phyloP scores from a whole-genome alignment of 2,888 invertebrate species.

The Brachycybe producta region DNA sequence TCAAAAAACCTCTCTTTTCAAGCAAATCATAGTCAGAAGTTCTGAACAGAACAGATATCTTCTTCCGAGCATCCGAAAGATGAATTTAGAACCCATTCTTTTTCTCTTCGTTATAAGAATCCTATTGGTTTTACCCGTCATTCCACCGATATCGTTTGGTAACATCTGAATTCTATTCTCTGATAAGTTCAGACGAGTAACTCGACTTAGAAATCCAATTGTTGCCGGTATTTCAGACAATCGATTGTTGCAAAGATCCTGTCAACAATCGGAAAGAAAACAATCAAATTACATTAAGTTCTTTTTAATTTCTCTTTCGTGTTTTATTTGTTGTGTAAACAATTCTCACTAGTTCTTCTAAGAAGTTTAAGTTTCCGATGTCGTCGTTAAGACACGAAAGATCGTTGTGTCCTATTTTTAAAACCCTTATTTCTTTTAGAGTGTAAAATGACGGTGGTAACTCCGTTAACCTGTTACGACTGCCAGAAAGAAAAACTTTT shows the following conservation, averaged over 20 bases:
- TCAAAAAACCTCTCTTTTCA: background rate
- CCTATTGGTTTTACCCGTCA: conserved; percentile 50
- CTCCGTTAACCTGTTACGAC: conserved; percentile 21
- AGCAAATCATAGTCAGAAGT: too few relatives aligned
- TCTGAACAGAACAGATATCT: too few relatives aligned
- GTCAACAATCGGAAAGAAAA: conserved; percentile 23
- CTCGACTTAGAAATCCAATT: conserved; percentile 67
- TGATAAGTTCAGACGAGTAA: conserved; percentile 57
- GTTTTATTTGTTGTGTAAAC: background rate
- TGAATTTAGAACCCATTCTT: background rate
- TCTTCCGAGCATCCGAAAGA: background rate
- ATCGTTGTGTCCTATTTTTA: conserved; percentile 62
- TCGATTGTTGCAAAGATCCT: conserved; percentile 70
- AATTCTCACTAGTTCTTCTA: conserved; percentile 52
- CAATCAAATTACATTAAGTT: background rate
- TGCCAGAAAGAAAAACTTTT: conserved; percentile 25
- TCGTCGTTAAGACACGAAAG: conserved; percentile 52
- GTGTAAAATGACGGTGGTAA: conserved; percentile 47
- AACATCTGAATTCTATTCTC: conserved; percentile 59
- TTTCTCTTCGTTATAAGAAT: background rate
- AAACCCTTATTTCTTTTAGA: conserved; percentile 52
- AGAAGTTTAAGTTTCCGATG: conserved; percentile 63
- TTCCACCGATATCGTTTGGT: conserved; percentile 66
- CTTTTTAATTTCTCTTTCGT: background rate
- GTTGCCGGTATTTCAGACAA: conserved; percentile 59